Base-by-base conservation (phyloP, 2,797 vertebrate species). In the Carcharodon carcharias region DNA sequence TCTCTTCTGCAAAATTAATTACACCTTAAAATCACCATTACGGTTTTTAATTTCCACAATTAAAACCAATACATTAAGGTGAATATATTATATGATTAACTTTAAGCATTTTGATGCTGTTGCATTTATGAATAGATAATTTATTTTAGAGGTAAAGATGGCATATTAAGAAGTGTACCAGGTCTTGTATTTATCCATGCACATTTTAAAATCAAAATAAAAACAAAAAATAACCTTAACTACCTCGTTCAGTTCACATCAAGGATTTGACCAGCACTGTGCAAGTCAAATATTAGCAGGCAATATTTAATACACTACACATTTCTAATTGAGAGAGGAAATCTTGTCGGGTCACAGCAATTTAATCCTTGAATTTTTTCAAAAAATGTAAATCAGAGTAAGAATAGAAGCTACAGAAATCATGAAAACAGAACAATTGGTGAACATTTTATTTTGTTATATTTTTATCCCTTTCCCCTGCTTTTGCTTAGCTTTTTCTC, bases 1-100 rank as follows among this genome's bases (percentile, higher is more conserved):
- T 97, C 99, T 98, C 97, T 99, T 99, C 99, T 99, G 96, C n/a
- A 97, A 96, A 45, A 8, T 50, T 61, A 96, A 5, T 18, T 97
- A 18, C 96, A 94, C 96, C 45, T 95, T 95, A 77, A 73, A 77
- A 73, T 73, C 6, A 95, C 35, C 31, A 35, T 56, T 73, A 95
- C 14, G 23, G 35, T 92, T 63, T 65, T 65, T 73, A 73, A 63
- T 14, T 77, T 7, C 40, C 14, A 45, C 21, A 85, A 56, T 89
- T 23, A 67, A 23, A 26, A 63, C 35, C n/a, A 69, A 65, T 3
- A 21, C 2, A 11, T 21, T 67, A 28, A 94, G 23, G 16, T 94
- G 92, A 93, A 93, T 92, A 18, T 56, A 58, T 92, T 35, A 58
- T 4, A 63, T 14, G 12, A 23, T 40, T 56, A 67, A 11, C 23